Evolutionary conservation across 2,113 vertebrate species (phyloP).

Genomic region (Myiozetetes cayanensis): DNA sequence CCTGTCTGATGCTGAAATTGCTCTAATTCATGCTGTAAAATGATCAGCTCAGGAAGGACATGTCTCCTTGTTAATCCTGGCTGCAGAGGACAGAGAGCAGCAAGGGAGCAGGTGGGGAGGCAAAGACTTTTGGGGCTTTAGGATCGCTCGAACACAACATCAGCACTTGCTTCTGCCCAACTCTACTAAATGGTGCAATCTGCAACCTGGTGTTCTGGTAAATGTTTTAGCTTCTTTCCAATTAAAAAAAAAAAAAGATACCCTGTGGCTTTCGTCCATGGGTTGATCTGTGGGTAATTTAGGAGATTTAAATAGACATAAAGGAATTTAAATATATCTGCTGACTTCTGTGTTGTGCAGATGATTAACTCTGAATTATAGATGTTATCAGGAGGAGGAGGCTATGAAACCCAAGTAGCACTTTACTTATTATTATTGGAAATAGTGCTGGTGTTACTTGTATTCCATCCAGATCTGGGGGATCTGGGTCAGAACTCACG

Average conservation of each 20-base stretch:
- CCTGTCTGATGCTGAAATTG: not conserved
- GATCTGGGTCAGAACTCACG: not conserved
- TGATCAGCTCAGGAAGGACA: not conserved
- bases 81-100: not conserved
- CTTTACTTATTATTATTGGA: slow-evolving; percentile 21
- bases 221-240: not conserved
- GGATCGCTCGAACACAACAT: fast-evolving
- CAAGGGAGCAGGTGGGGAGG: fast-evolving
- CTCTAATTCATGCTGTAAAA: not conserved
- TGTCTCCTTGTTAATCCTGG: not conserved
- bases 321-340: not conserved
- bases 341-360: slow-evolving; percentile 14
- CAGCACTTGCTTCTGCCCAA: not conserved
- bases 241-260: not conserved
- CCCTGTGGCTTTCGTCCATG: not conserved
- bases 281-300: not conserved
- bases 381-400: slow-evolving; percentile 15
- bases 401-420: not conserved
- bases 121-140: not conserved
- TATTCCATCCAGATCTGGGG: not conserved
- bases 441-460: not conserved
- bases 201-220: not conserved
- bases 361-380: slow-evolving; percentile 13
- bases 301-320: slow-evolving; percentile 5
- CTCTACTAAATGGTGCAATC: not conserved